Evolutionary conservation across 2,797 vertebrate genomes (phyloP), one percentile per base, ranked within the genome.

Genomic region (Diglossa cyanea): DNA sequence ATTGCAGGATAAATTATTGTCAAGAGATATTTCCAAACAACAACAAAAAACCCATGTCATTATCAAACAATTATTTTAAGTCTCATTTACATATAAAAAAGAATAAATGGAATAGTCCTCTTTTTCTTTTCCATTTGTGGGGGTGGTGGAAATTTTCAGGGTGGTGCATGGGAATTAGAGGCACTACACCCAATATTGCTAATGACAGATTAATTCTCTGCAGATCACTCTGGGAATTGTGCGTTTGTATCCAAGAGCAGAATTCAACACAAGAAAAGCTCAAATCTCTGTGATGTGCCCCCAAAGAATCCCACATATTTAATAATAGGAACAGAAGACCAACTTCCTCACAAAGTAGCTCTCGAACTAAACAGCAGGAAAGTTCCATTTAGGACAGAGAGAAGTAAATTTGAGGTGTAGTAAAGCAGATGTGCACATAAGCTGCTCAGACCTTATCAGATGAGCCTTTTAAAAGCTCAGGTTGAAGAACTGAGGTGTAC

Each of bases 61-160:
- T 98, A 98, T 96, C 98, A 98, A 98, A 98, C 97, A 98, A 98
- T 97, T 97, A 97, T 98, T 98, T 98, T 97, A 98, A 98, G 96
- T 95, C 95, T 94, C 93, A 98, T 98, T 98, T 98, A 94, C 98
- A 98, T 98, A 98, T 98, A 97, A 98, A 98, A 98, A 98, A 95
- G 94, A 97, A 97, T 95, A 96, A 97, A 91, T 96, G 96, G 94
- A 97, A 96, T 95, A 95, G 77, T 95, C 94, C 87, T 90, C 53
- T 76, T 86, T 75, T 92, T 92, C 94, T 47, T 82, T 91, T 80
- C 90, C 72, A 94, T 90, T 92, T 96, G 94, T 96, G 95, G 88
- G 60, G 96, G 58, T 92, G 95, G 93, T 88, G 84, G 89, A 96
- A 95, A 96, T 96, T 93, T 97, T 96, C 94, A 95, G 96, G 85